Conservation (phyloP, 2,888 invertebrate genomes). For the Rotaria socialis region DNA sequence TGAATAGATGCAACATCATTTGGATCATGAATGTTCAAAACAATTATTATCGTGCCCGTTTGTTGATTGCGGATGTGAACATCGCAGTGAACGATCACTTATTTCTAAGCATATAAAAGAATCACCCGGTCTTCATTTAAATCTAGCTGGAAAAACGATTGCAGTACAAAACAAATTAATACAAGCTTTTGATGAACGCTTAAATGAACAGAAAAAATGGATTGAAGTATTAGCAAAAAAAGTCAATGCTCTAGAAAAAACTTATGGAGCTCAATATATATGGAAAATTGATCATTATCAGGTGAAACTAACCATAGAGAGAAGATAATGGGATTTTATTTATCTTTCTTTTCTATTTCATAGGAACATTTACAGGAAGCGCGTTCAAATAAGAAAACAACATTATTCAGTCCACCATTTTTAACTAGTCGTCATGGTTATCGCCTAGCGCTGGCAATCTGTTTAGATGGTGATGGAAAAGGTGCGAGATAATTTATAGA, state of each 20-base stretch:
- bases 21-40: conserved; percentile 51
- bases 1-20: conserved; percentile 49
- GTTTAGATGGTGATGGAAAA: conserved; percentile 56
- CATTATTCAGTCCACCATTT: conserved; percentile 58
- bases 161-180: conserved; percentile 51
- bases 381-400: conserved; percentile 53
- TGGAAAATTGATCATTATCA: conserved; percentile 58
- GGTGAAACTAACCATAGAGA: background rate
- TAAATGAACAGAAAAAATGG: conserved; percentile 49
- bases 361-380: conserved; percentile 54
- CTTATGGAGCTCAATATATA: conserved; percentile 58
- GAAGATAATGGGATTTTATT: background rate
- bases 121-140: conserved; percentile 55
- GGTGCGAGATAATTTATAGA: conserved; percentile 48
- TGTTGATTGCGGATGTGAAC: conserved; percentile 51
- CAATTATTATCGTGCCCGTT: conserved; percentile 52
- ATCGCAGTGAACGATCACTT: conserved; percentile 52
- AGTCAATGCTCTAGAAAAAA: conserved; percentile 54
- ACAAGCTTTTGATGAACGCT: conserved; percentile 48
- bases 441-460: conserved; percentile 56
- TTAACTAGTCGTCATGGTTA: conserved; percentile 59
- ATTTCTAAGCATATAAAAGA: conserved; percentile 57
- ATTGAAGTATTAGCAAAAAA: conserved; percentile 48
- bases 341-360: background rate
- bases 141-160: conserved; percentile 54